Conservation (phyloP, 2,888 invertebrate genomes). For the Andrena chrysosceles region DNA sequence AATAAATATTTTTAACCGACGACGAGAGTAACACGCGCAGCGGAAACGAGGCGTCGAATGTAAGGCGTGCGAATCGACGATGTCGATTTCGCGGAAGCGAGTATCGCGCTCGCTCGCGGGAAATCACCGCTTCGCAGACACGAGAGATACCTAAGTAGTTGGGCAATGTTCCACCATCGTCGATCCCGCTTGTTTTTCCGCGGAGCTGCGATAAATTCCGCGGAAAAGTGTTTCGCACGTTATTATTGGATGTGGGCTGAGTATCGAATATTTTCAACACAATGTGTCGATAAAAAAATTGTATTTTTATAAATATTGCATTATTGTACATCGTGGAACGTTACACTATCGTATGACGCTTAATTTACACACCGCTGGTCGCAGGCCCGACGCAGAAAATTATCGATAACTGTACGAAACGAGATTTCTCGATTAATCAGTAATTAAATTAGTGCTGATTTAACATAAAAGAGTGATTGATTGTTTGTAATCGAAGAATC, state of each 20-base stretch:
- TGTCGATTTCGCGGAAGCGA: conserved; percentile 5
- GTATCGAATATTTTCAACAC: neutral
- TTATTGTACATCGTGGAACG: conserved; percentile 15
- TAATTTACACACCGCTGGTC: conserved; percentile 26
- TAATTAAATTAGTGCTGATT: too few relatives aligned
- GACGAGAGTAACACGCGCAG: neutral
- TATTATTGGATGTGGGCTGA: conserved; percentile 5
- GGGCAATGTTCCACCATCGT: conserved; percentile 1
- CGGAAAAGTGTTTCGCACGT: conserved; percentile 35
- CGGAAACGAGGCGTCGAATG: conserved; percentile 10
- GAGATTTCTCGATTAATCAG: too few relatives aligned
- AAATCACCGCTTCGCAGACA: conserved; percentile 13
- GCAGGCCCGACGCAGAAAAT: neutral
- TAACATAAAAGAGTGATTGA: too few relatives aligned
- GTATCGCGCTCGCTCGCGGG: conserved; percentile 26
- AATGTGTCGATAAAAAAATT: conserved; percentile 23
- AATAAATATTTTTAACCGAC: neutral
- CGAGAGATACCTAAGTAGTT: neutral
- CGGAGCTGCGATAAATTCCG: conserved; percentile 20
- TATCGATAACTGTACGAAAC: conserved; percentile 1
- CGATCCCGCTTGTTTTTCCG: conserved; percentile 13
- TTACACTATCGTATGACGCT: conserved; percentile 7
- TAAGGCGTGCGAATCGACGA: neutral
- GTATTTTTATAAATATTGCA: conserved; percentile 36
- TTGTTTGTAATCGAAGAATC: too few relatives aligned